These are phyloP conservation scores for Scaptomyza parva DNA, from an alignment of 2,888 invertebrate genomes.

Conservation along the genomic window DNA sequence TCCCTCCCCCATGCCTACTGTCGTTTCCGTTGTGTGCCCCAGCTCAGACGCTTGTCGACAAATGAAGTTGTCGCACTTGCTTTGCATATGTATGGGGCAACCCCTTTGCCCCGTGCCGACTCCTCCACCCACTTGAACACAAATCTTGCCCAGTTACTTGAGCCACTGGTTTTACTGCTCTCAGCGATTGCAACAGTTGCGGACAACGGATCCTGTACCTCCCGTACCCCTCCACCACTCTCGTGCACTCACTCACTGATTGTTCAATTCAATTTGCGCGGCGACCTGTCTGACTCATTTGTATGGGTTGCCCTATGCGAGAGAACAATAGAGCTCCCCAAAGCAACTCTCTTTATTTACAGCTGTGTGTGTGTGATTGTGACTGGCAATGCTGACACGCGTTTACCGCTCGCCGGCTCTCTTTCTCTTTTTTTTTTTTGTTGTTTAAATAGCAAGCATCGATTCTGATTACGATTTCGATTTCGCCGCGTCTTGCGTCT, in stretches of 20 bases:
- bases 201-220: constrained; percentile 44
- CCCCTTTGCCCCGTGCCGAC: not conserved
- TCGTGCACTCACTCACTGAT: not conserved
- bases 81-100: constrained; percentile 48
- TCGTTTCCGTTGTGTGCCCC: constrained; percentile 57
- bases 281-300: constrained; percentile 59
- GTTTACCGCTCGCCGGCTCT: constrained; percentile 44
- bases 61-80: constrained; percentile 71
- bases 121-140: not conserved
- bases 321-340: constrained; percentile 20
- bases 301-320: constrained; percentile 56
- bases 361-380: constrained; percentile 27
- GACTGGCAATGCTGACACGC: constrained; percentile 54
- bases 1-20: constrained; percentile 18
- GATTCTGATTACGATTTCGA: constrained; percentile 44
- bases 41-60: constrained; percentile 47
- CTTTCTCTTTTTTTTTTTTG: too few relatives aligned
- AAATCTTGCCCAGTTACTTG: constrained; percentile 25
- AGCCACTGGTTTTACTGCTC: constrained; percentile 38
- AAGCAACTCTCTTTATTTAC: constrained; percentile 1
- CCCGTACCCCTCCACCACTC: not conserved
- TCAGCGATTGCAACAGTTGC: constrained; percentile 19
- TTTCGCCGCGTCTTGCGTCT: constrained; percentile 7
- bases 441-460: constrained; percentile 26
- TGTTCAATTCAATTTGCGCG: constrained; percentile 40